A percentile compares a stretch with the other conserved stretches of the same genome.
Conservation (phyloP, 2,113 vertebrate genomes). For the Dromas ardeola region DNA sequence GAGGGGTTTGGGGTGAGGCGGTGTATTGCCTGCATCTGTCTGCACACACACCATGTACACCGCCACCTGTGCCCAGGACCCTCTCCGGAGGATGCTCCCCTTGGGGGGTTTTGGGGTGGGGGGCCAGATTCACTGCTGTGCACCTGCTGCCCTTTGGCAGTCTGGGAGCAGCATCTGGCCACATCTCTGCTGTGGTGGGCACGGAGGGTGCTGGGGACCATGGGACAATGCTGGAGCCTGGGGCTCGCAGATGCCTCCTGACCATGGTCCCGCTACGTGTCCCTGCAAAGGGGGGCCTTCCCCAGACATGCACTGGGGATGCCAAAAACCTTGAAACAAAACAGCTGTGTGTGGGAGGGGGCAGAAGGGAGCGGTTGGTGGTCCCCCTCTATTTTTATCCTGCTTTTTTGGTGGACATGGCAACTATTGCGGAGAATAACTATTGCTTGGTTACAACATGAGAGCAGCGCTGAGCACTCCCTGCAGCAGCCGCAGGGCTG, state of each 20-base stretch:
- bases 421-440: not conserved
- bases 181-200: not conserved
- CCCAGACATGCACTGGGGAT: rapidly evolving
- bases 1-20: not conserved
- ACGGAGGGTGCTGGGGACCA: rapidly evolving
- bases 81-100: rapidly evolving
- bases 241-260: not conserved
- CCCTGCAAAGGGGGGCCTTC: not conserved
- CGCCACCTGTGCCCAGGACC: not conserved
- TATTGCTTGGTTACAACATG: not conserved
- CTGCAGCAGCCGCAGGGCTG: not conserved
- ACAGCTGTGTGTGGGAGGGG: rapidly evolving
- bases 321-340: not conserved
- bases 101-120: not conserved
- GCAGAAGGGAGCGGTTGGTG: not conserved
- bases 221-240: not conserved
- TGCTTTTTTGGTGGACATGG: not conserved
- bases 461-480: rapidly evolving
- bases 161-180: not conserved
- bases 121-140: rapidly evolving
- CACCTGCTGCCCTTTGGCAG: not conserved
- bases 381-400: not conserved
- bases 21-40: rapidly evolving
- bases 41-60: not conserved
- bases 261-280: not conserved